These are phyloP conservation scores for Henricia sp. DNA, from an alignment of 53 echinoderm and acorn worm genomes.

Conservation along the genomic window DNA sequence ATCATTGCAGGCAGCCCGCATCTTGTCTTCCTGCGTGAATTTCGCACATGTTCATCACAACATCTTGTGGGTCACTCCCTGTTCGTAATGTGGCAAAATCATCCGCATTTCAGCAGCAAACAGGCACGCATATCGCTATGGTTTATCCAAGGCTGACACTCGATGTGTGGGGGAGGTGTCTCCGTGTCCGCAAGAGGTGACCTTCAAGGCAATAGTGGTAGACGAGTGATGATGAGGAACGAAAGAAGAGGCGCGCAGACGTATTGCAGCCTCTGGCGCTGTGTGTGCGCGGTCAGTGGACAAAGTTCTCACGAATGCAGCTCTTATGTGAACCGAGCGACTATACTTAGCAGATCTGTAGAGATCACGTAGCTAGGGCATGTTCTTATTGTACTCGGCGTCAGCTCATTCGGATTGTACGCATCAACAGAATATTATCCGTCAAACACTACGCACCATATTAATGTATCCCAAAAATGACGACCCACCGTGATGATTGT, in stretches of 20 bases:
- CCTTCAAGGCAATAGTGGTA: constrained; percentile 31
- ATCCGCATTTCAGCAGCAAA: constrained; percentile 36
- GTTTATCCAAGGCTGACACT: constrained; percentile 15
- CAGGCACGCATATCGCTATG: constrained; percentile 9
- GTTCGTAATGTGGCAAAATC: constrained; percentile 23
- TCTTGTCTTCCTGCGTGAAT: constrained; percentile 24
- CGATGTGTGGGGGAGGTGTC: constrained; percentile 17
- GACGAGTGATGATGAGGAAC: neutral
- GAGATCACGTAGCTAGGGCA: too few relatives aligned
- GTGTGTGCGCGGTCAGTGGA: too few relatives aligned
- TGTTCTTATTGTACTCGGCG: too few relatives aligned
- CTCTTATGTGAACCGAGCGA: too few relatives aligned
- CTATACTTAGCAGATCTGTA: too few relatives aligned
- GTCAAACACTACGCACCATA: too few relatives aligned
- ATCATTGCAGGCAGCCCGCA: constrained; percentile 28
- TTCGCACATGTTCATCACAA: constrained; percentile 44
- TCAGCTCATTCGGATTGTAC: too few relatives aligned
- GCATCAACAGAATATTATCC: too few relatives aligned
- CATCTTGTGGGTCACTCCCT: constrained; percentile 39
- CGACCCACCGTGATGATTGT: too few relatives aligned
- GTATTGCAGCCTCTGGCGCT: too few relatives aligned
- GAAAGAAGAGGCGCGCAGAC: constrained; percentile 9
- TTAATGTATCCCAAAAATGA: too few relatives aligned
- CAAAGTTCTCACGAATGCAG: too few relatives aligned
- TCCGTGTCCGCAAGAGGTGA: neutral